These are phyloP conservation scores for Melanerpes formicivorus DNA, from an alignment of 2,113 vertebrate genomes.

Conservation along the genomic window DNA sequence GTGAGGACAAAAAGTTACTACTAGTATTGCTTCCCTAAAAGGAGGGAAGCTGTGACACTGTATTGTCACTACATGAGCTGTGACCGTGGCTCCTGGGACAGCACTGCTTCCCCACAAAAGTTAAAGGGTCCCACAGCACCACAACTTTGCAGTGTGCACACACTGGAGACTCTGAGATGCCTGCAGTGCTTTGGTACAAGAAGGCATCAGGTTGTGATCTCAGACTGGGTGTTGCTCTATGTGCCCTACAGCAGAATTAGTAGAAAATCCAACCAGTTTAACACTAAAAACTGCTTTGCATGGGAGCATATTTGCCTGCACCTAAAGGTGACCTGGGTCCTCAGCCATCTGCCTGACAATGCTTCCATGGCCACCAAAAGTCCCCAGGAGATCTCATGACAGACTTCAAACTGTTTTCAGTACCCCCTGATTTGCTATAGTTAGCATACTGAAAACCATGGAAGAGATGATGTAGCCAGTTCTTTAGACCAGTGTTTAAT, in stretches of 20 bases:
- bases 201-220: neutral
- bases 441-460: neutral
- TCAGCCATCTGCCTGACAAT: neutral
- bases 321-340: neutral
- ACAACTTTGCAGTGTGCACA: accelerated
- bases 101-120: neutral
- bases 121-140: neutral
- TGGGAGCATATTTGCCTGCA: neutral
- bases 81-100: neutral
- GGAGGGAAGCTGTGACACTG: neutral
- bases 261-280: neutral
- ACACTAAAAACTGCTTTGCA: neutral
- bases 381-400: neutral
- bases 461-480: neutral
- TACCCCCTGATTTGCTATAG: neutral
- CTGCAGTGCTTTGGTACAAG: neutral
- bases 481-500: neutral
- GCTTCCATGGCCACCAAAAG: neutral
- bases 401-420: neutral
- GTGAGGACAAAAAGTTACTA: neutral
- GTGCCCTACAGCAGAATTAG: neutral
- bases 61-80: neutral
- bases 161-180: neutral
- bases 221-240: neutral
- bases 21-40: neutral